Conservation (phyloP, 1,140 invertebrate species). For the Galendromus occidentalis region DNA sequence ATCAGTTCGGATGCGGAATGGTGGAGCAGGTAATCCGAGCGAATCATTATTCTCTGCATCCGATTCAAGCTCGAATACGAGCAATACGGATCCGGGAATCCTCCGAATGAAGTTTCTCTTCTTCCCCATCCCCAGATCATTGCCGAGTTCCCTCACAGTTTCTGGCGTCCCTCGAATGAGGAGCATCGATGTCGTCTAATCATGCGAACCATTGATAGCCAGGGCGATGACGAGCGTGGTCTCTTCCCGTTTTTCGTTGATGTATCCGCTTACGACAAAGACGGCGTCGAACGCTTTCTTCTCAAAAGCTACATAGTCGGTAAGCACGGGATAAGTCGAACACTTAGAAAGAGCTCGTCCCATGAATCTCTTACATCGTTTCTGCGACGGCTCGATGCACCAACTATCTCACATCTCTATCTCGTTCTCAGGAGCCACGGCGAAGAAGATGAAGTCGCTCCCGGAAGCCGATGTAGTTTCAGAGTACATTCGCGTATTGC, state of each 20-base stretch:
- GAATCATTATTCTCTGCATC: no score
- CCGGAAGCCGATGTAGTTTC: background rate
- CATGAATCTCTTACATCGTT: no score
- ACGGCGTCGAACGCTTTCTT: background rate
- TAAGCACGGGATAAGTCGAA: no score
- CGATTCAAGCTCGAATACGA: no score
- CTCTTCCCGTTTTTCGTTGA: background rate
- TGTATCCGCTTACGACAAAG: background rate
- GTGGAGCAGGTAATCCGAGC: background rate
- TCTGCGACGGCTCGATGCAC: no score
- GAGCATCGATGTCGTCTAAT: background rate
- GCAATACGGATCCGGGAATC: no score
- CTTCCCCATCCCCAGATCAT: background rate
- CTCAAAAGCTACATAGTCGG: slow-evolving; percentile 3
- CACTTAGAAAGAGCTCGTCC: no score
- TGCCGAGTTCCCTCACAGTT: slow-evolving; percentile 2
- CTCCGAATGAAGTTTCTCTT: no score
- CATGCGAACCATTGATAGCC: background rate
- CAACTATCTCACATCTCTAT: no score
- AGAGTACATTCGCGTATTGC: background rate
- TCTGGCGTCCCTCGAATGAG: slow-evolving; percentile 2
- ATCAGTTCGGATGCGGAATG: background rate
- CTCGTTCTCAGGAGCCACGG: no score
- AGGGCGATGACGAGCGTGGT: background rate
- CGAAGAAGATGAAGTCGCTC: no score